Percentiles rank a stretch among this genome's conserved stretches.
These are phyloP conservation scores for Listronotus bonariensis DNA, from an alignment of 1,140 invertebrate species.

Conservation along the genomic window DNA sequence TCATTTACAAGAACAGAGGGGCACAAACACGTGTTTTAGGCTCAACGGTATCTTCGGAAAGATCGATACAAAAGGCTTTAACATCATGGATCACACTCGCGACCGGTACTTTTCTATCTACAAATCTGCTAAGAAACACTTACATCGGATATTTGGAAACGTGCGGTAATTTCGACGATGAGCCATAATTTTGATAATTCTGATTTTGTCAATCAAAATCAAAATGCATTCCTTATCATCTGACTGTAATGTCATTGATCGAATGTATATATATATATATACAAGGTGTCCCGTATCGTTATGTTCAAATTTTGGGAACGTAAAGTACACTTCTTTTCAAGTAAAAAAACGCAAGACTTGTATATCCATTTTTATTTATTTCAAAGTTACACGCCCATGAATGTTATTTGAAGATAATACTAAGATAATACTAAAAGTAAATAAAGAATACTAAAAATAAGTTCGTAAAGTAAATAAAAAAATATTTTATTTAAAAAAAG, in stretches of 20 bases:
- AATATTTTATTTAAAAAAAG: no score
- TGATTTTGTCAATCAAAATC: constrained; percentile 22
- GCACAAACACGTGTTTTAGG: constrained; percentile 50
- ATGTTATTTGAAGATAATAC: no score
- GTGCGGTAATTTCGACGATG: constrained; percentile 35
- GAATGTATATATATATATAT: no score
- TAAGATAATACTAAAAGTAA: no score
- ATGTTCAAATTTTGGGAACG: no score
- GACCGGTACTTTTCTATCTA: constrained; percentile 41
- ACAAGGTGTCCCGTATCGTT: no score
- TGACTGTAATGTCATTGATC: constrained; percentile 32
- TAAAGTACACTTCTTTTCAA: no score
- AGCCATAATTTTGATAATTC: constrained; percentile 29
- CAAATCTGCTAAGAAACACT: constrained; percentile 45
- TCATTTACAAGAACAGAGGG: constrained; percentile 51
- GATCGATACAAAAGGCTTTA: constrained; percentile 44
- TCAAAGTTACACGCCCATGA: no score
- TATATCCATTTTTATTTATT: no score
- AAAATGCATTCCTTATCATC: constrained; percentile 29
- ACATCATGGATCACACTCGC: constrained; percentile 48
- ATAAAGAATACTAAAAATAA: no score
- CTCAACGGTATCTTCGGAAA: constrained; percentile 41
- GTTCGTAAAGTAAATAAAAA: no score
- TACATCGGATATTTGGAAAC: constrained; percentile 51
- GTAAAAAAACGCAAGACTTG: no score